Conservation (phyloP, 2,888 invertebrate species). For the Chrysolina haemoptera region DNA sequence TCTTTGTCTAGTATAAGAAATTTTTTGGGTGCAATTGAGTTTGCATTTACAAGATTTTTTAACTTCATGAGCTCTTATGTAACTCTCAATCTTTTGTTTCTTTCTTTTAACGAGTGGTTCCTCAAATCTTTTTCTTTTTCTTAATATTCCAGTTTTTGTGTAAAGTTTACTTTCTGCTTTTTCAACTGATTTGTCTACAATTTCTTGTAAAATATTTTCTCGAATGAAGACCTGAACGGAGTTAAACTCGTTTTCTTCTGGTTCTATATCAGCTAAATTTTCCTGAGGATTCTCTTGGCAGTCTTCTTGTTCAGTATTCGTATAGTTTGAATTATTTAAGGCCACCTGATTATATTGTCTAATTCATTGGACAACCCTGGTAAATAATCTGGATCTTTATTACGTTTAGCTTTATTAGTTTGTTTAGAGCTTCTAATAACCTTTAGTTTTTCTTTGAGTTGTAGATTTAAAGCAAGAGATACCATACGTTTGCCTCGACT, state of each 20-base stretch:
- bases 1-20: slow-evolving; percentile 33
- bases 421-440: not conserved
- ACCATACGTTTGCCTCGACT: not conserved
- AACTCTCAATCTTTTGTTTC: slow-evolving; percentile 34
- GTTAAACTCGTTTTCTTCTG: too few species aligned
- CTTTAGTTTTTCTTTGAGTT: not conserved
- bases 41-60: slow-evolving; percentile 43
- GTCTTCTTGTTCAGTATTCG: not conserved
- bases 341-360: not conserved
- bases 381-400: not conserved
- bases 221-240: not conserved
- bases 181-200: slow-evolving; percentile 17
- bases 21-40: slow-evolving; percentile 37
- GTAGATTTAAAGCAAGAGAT: not conserved
- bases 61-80: slow-evolving; percentile 31
- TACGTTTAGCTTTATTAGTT: not conserved
- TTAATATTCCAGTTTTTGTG: slow-evolving; percentile 26
- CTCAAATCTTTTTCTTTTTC: slow-evolving; percentile 43
- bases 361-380: not conserved
- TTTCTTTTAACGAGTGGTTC: slow-evolving; percentile 37
- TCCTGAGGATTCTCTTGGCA: not conserved
- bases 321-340: not conserved
- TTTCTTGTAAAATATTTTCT: slow-evolving; percentile 6
- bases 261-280: not conserved
- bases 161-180: slow-evolving; percentile 33